Base-by-base conservation (phyloP, 1,140 invertebrate species). In the Aphidius gifuensis region DNA sequence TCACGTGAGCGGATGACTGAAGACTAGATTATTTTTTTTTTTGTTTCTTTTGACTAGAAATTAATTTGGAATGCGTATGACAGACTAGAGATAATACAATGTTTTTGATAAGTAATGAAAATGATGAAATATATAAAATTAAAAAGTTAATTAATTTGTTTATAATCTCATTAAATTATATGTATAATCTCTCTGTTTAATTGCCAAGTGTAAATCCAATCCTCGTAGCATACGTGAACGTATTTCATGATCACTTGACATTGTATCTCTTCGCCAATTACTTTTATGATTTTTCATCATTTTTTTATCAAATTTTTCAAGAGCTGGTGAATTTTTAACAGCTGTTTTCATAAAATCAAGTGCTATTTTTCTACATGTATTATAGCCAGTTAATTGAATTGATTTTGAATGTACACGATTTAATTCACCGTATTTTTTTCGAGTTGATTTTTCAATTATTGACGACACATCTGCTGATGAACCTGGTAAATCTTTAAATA, bases 111-210 rank as follows among this genome's bases (percentile, higher is more conserved):
- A 21, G 32, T 50, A 5, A 50, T 50, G 21, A 9, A 32, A 50
- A 21, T 21, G n/a, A 21, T 50, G 6, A 1, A 50, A 5, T 50
- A 5, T 50, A 44, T 8, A 11, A 44, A 8, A 44, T 44, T 16
- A 16, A 16, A 16, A 16, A 16, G 16, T 16, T 16, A 16, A 16
- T 16, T 16, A 16, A 16, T 16, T 4, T 8, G 43, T 43, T 55
- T 11, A 55, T 40, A 73, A 67, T 56, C 69, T 74, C 78, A 78
- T 79, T 60, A 79, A 65, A 38, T 69, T 73, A n/a, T 66, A 68
- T 0, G 76, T 75, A 47, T 79, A 80, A 54, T 80, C 77, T 48
- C 71, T 73, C 61, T 80, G 77, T 66, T 79, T 80, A 9, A 58
- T 65, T 0, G 77, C 76, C 40, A 80, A 69, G 60, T 80, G 77